Base-by-base conservation (phyloP, 2,113 vertebrate species). In the Pluvianellus socialis region DNA sequence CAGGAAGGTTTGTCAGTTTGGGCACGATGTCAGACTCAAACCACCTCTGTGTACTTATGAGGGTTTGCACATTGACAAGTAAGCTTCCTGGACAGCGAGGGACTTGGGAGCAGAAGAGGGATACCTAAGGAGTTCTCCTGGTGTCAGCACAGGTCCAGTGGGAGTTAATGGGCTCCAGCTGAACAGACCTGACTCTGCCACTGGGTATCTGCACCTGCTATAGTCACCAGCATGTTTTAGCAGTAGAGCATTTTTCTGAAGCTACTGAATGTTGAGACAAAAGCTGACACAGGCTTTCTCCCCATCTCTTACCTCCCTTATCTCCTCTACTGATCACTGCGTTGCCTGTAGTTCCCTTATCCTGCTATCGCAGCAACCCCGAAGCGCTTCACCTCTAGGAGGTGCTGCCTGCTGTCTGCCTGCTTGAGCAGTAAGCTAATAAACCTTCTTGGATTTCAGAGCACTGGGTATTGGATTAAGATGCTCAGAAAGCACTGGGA, bases 281-380 rank as follows among this genome's bases (percentile, higher is more conserved):
- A 86, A 77, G n/a, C 38, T 33, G n/a, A 58, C 40, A 49, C 10
- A 18, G 19, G 24, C 49, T 84, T 42, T 66, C 8, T 77, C 9
- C 4, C 10, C 4, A 0, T n/a, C 9, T 77, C 59, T 92, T 66
- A 62, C 30, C 17, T 76, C 90, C 50, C 28, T 80, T 83, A 26
- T 58, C 50, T 58, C n/a, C 30, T 58, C 30, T 61, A 8, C 40
- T 1, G 3, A 24, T 40, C 0, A 0, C 24, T 72, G 12, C 0
- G 0, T 15, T 53, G n/a, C 28, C 47, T 52, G 8, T 16, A 71
- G 52, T 32, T 87, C 32, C 56, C 28, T 85, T 63, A 73, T 26
- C 35, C 50, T 61, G 50, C 58, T 58, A 12, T 27, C 18, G 21
- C 6, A 22, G 23, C n/a, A 95, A 55, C 9, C 21, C 38, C 1